Conservation (phyloP, 2,888 invertebrate species). For the Julus scanicus region DNA sequence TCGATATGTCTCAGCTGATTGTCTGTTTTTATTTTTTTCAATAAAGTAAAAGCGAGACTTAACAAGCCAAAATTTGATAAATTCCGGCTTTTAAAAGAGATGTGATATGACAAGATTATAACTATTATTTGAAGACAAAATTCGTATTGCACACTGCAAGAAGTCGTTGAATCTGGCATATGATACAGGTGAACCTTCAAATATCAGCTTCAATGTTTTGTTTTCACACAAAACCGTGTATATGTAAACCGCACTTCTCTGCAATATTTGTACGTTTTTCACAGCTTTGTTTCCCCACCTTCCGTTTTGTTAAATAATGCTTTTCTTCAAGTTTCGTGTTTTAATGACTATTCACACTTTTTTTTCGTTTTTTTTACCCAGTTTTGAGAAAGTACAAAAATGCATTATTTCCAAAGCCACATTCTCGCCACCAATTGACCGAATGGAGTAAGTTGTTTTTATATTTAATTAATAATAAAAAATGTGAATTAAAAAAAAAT, state of each 20-base stretch:
- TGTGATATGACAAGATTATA: no score
- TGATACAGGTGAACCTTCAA: not conserved
- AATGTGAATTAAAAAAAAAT: slow-evolving; percentile 16
- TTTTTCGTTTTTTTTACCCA: slow-evolving; percentile 18
- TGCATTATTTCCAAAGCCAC: not conserved
- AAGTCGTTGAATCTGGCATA: not conserved
- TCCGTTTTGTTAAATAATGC: not conserved
- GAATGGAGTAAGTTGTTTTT: slow-evolving; percentile 32
- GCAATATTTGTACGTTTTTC: not conserved
- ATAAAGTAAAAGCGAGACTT: no score
- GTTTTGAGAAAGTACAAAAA: not conserved
- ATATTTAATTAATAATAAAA: slow-evolving; percentile 38
- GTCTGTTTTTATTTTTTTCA: no score
- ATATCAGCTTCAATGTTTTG: no score
- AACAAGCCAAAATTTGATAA: no score
- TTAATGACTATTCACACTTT: not conserved
- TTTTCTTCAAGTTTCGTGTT: not conserved
- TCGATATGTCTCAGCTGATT: no score
- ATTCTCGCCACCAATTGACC: not conserved
- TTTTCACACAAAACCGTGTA: not conserved
- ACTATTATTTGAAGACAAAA: no score
- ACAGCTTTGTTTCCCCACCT: not conserved
- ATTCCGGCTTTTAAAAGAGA: no score
- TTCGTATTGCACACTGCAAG: no score
- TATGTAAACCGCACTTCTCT: not conserved